Evolutionary conservation across 92 coral and sea anemone species (phyloP), one percentile per base, ranked within the genome.

Genomic region (Isaurus tuberculatus): DNA sequence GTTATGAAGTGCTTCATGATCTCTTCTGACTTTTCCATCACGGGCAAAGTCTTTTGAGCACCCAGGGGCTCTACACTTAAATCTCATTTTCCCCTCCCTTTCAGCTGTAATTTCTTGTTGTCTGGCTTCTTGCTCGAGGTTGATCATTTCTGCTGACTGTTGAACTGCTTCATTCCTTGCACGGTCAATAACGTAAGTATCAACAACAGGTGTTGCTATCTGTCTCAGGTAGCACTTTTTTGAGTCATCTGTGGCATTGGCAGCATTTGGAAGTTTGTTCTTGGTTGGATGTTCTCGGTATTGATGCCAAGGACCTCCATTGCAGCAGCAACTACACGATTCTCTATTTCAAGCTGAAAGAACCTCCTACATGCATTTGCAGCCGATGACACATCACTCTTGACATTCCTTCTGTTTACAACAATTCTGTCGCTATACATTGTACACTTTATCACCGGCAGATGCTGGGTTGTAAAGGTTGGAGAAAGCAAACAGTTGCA

Each of bases 401-500:
- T 91, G 20, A 93, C 93, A 75, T 93, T 93, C 5, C 97, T 85
- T 25, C 91, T 58, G 84, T 89, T 93, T 0, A 91, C 64, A 23
- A 93, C 79, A 46, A 83, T 93, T 69, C 92, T 34, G 78, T 91
- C 94, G 60, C 88, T 80, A 30, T 91, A 93, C 90, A 91, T 23
- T n/a, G 94, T 93, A 49, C 97, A 91, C 77, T 91, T 93, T n/a
- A 85, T 92, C 97, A 80, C 80, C 79, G 72, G 86, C 89, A 16
- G 97, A 93, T 33, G 97, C 44, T n/a, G 77, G 71, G 43, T 70
- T 92, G 85, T 83, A 93, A 10, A 91, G 79, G 34, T 84, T 93
- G n/a, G 83, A 37, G 61, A 87, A 91, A 43, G 90, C 91, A 75
- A 90, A 85, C 93, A 44, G 14, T 44, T 9, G 51, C 51, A 8